These are phyloP conservation scores for Carcinoscorpius rotundicauda DNA, from an alignment of 1,140 invertebrate species.

Conservation along the genomic window DNA sequence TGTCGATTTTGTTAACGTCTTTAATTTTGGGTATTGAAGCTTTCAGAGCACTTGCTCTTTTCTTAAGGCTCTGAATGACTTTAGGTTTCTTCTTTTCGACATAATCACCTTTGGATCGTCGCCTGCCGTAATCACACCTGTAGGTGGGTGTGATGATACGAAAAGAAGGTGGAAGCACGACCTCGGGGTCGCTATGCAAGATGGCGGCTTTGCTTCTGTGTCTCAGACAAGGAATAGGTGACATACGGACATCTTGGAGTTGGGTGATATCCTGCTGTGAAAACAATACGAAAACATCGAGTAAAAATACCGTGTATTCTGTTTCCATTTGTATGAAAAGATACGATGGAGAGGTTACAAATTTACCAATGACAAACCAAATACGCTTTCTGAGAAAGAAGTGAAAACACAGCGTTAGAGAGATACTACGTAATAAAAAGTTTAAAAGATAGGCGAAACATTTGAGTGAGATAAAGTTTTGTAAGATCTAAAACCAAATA, in stretches of 20 bases:
- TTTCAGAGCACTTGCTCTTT: constrained; percentile 24
- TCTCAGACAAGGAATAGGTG: constrained; percentile 66
- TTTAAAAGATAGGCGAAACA: too few species aligned
- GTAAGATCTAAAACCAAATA: too few species aligned
- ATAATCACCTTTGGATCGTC: neutral
- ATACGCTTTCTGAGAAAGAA: too few species aligned
- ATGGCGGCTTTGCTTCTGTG: constrained; percentile 39
- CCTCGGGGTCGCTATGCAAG: constrained; percentile 12
- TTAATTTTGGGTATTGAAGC: constrained; percentile 73
- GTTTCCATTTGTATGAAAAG: too few species aligned
- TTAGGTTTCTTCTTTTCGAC: constrained; percentile 40
- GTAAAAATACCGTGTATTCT: too few species aligned
- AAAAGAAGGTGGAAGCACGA: constrained; percentile 25
- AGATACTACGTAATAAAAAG: too few species aligned
- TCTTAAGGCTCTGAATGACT: constrained; percentile 57
- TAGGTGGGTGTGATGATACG: constrained; percentile 24
- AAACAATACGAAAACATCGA: too few species aligned
- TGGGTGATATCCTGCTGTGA: constrained; percentile 52
- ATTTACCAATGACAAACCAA: too few species aligned
- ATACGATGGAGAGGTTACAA: too few species aligned
- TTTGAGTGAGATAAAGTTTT: too few species aligned
- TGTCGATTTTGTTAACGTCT: constrained; percentile 95
- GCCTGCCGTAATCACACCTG: neutral
- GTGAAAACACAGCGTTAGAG: too few species aligned
- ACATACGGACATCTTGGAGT: constrained; percentile 64